Conservation (phyloP, 2,888 invertebrate genomes). For the Caenorhabditis parvicauda region DNA sequence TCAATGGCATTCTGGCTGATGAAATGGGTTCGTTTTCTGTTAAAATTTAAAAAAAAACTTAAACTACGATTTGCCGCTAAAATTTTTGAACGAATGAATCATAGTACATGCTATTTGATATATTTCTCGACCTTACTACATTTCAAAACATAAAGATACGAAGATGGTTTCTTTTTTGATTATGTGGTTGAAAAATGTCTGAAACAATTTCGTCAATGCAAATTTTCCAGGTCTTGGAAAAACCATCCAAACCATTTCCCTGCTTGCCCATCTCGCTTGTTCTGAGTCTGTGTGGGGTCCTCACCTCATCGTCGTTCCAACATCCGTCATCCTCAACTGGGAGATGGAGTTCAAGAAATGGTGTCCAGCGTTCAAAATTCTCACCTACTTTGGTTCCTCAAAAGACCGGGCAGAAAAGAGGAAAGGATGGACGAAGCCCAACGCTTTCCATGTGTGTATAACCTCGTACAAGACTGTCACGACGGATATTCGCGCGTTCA, state of each 20-base stretch:
- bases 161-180: too few relatives aligned
- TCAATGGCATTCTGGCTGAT: constrained; percentile 81
- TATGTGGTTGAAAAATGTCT: too few relatives aligned
- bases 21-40: constrained; percentile 43
- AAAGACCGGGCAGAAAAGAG: constrained; percentile 77
- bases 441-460: constrained; percentile 79
- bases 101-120: too few relatives aligned
- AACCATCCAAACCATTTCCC: constrained; percentile 79
- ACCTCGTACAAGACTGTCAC: constrained; percentile 77
- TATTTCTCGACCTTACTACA: too few relatives aligned
- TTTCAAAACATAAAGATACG: too few relatives aligned
- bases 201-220: too few relatives aligned
- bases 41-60: too few relatives aligned
- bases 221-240: constrained; percentile 35
- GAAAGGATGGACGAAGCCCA: constrained; percentile 90
- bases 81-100: too few relatives aligned
- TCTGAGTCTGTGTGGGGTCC: constrained; percentile 94
- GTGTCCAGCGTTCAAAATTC: constrained; percentile 97
- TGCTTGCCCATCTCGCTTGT: constrained; percentile 88
- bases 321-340: constrained; percentile 99
- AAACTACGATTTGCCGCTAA: too few relatives aligned
- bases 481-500: constrained; percentile 95
- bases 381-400: constrained; percentile 94
- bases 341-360: constrained; percentile 99
- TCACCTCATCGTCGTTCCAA: constrained; percentile 96